Base-by-base conservation (phyloP, 1,140 invertebrate genomes). In the Drosophila truncata region DNA sequence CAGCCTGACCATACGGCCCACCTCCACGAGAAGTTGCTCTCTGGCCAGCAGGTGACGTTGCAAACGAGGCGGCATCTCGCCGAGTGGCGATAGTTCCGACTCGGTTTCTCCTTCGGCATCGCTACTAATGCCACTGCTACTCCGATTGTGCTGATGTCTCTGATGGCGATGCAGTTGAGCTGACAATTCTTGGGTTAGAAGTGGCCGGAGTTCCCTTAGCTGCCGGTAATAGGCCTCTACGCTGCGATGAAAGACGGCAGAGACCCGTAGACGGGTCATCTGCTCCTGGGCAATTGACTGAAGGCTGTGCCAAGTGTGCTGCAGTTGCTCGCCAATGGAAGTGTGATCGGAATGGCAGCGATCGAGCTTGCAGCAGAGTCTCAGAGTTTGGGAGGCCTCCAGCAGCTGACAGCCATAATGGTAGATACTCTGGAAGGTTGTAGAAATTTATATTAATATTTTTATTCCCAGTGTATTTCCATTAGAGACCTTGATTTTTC, bases 391-490 rank as follows among this genome's bases (percentile, higher is more conserved):
- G n/a, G 96, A 95, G 14, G 96, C 96, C 79, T 96, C 95, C 13
- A 97, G 93, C 55, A 97, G 91, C 93, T 97, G 96, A 82, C 95
- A 96, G 6, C 96, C 96, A 82, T 97, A 97, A 55, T 97, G 95
- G 85, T 96, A 97, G 4, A 96, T 97, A 33, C 95, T 95, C 96
- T 97, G 81, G n/a, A n/a, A n/a, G n/a, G n/a, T n/a, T n/a, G n/a
- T n/a, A n/a, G n/a, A n/a, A n/a, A n/a, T n/a, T n/a, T n/a, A n/a
- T n/a, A n/a, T n/a, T n/a, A n/a, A n/a, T n/a, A n/a, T n/a, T n/a
- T n/a, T n/a, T n/a, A n/a, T n/a, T n/a, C n/a, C n/a, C 31, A 35
- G 50, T 54, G 31, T 11, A 16, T 11, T 5, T 7, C 10, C 27
- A 13, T 7, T 31, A 18, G 27, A 65, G 39, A n/a, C 63, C 57